These are phyloP conservation scores for Penaeus japonicus DNA, from an alignment of 1,140 invertebrate species.

Conservation along the genomic window DNA sequence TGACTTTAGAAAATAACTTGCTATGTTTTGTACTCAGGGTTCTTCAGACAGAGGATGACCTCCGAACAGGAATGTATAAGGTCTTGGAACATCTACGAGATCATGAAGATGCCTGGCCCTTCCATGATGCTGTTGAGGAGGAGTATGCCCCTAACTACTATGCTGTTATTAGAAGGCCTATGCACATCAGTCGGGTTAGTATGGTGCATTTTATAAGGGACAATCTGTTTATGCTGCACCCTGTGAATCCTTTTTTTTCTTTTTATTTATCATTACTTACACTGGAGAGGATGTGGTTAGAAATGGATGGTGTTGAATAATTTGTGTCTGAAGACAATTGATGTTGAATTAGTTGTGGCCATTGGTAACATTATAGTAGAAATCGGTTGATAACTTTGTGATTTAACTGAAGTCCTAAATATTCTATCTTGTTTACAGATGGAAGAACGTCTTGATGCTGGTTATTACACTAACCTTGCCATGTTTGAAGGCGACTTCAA, in stretches of 20 bases:
- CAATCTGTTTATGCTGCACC: constrained; percentile 63
- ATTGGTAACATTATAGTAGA: too few species aligned
- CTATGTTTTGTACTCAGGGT: constrained; percentile 68
- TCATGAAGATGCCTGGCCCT: constrained; percentile 91
- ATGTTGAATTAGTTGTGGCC: too few species aligned
- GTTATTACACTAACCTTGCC: constrained; percentile 78
- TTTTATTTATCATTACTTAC: constrained; percentile 80
- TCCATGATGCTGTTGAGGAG: constrained; percentile 88
- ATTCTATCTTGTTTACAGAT: constrained; percentile 70
- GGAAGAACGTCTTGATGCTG: constrained; percentile 84
- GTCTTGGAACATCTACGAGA: constrained; percentile 83
- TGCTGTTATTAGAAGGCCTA: constrained; percentile 62
- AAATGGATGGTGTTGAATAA: too few species aligned
- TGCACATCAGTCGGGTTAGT: constrained; percentile 58
- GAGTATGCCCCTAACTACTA: constrained; percentile 90
- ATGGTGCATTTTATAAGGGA: background rate
- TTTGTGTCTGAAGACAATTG: too few species aligned
- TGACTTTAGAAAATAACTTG: background rate
- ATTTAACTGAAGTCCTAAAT: background rate
- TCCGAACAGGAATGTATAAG: constrained; percentile 87
- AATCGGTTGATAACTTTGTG: background rate
- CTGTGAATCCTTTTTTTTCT: constrained; percentile 62
- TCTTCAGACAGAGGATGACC: constrained; percentile 80
- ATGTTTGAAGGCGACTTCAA: constrained; percentile 88
- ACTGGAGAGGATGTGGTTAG: too few species aligned